Base-by-base conservation (phyloP, 2,113 vertebrate genomes). In the Erpornis zantholeuca region DNA sequence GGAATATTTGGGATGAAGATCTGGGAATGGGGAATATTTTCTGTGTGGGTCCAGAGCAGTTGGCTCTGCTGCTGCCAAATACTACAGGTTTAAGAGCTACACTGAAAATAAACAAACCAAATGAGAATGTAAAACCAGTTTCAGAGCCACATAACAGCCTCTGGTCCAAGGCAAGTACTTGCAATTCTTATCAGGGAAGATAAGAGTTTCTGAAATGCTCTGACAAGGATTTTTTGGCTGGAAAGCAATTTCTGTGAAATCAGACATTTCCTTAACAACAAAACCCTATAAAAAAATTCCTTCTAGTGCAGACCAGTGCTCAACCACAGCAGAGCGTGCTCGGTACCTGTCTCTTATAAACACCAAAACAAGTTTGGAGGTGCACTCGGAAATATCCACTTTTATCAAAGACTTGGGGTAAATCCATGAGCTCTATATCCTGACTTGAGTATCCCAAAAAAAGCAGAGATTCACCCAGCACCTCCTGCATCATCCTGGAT, bases 281-380 rank as follows among this genome's bases (percentile, higher is more conserved):
- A 5, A 9, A 19, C 2, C 38, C 4, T 5, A 36, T 1, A 42
- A 25, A 72, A 17, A 86, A 31, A 23, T 14, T 3, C 0, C 0
- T 56, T 15, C 60, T 13, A 13, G 38, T 8, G 47, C 42, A 75
- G 11, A 75, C 10, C 5, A 1, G 61, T 3, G 22, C 22, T 44
- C 3, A 42, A 25, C 27, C 63, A 27, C 5, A 31, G 22, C 6
- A 59, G 20, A 84, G 20, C 11, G 49, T 11, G 9, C 29, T 54
- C 3, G 0, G 29, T 11, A 20, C 33, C 23, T 38, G 31, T 14
- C 31, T 52, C 17, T 19, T 7, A 12, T 0, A 60, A 60, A 50
- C 44, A 20, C 29, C 24, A 23, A 15, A 60, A 33, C 0, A 0
- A 29, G 24, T 19, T 19, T 20, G 28, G 1, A 78, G 44, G 31